Evolutionary conservation across 1,140 invertebrate species (phyloP).

Genomic region (Babylonia areolata): DNA sequence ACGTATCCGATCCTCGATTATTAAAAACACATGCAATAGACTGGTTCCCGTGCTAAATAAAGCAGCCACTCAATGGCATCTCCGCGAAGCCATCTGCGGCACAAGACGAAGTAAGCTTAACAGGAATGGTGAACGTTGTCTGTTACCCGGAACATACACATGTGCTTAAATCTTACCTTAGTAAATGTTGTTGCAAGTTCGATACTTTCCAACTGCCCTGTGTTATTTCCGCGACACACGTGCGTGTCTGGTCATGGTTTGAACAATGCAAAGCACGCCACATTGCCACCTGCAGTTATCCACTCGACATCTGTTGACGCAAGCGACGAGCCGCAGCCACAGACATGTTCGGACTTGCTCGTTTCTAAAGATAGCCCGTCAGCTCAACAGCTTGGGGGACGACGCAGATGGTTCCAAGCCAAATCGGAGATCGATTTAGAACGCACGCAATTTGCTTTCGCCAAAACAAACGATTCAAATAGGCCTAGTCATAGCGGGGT

Average conservation of each 20-base stretch:
- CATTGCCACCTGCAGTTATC: not conserved
- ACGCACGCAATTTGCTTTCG: not conserved
- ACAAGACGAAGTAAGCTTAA: too few relatives aligned
- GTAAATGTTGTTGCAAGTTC: not conserved
- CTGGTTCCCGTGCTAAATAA: slow-evolving; percentile 7
- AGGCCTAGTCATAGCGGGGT: too few relatives aligned
- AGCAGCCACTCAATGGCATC: not conserved
- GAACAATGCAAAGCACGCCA: not conserved
- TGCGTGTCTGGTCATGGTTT: not conserved
- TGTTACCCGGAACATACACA: not conserved
- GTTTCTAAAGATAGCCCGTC: slow-evolving; percentile 10
- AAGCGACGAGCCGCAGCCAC: not conserved
- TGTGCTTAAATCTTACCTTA: not conserved
- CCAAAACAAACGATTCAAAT: not conserved
- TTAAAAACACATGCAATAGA: too few relatives aligned
- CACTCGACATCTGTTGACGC: not conserved
- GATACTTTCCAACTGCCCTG: not conserved
- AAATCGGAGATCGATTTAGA: not conserved
- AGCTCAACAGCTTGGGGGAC: not conserved
- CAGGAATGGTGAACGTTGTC: too few relatives aligned
- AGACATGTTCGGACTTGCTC: slow-evolving; percentile 24
- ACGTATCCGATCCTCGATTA: too few relatives aligned
- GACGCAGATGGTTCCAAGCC: not conserved
- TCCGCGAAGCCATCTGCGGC: not conserved
- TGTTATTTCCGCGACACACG: not conserved